These are phyloP conservation scores for Tipula confusa DNA, from an alignment of 2,888 invertebrate species.

Conservation along the genomic window DNA sequence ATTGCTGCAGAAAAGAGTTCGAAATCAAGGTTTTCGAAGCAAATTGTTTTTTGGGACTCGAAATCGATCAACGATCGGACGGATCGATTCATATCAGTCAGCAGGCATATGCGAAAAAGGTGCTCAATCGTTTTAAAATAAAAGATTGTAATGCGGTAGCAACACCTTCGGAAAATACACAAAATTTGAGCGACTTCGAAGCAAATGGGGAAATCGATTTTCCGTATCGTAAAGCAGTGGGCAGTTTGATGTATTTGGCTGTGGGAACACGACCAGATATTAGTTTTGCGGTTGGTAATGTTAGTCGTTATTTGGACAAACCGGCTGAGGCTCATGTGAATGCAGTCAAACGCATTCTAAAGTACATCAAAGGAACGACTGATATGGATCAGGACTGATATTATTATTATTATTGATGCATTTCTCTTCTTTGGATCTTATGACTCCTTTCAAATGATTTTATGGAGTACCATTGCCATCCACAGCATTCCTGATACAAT, in stretches of 20 bases:
- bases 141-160: not conserved
- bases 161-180: not conserved
- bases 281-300: not conserved
- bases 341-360: no score
- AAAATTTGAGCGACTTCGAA: not conserved
- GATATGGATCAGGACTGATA: no score
- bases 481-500: no score
- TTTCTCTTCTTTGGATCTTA: no score
- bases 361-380: no score
- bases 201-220: not conserved
- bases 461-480: no score
- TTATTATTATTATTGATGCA: no score
- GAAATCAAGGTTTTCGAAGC: not conserved
- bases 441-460: no score
- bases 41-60: slow-evolving; percentile 6
- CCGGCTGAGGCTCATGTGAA: no score
- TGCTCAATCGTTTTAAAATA: no score
- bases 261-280: not conserved
- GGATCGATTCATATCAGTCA: not conserved
- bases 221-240: not conserved
- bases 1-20: not conserved
- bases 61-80: not conserved
- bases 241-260: not conserved
- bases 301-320: not conserved
- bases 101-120: no score